phyloP scores from a whole-genome alignment of 2,113 vertebrate species.

The Leucosticte australis region DNA sequence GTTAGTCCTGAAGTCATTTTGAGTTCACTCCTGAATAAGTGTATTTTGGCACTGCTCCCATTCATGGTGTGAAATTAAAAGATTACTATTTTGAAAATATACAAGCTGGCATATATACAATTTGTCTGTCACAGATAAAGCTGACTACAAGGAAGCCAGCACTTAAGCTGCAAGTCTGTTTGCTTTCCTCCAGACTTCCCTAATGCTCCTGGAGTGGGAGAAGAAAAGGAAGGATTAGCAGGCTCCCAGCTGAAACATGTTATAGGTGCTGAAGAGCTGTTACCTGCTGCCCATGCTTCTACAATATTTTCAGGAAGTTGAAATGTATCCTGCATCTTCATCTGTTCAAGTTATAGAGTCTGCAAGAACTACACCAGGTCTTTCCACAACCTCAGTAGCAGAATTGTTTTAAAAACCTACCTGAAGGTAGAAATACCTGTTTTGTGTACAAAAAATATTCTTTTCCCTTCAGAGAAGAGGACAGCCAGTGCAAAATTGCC shows the following conservation, averaged over 20 bases:
- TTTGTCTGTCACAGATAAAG: background rate
- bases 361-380: background rate
- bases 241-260: background rate
- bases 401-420: background rate
- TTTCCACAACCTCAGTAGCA: background rate
- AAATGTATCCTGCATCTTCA: background rate
- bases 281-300: background rate
- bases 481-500: background rate
- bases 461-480: background rate
- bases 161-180: background rate
- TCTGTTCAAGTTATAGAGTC: background rate
- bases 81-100: slow-evolving; percentile 1
- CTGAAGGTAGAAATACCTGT: background rate
- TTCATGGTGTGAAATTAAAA: background rate
- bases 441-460: background rate
- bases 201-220: background rate
- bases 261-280: background rate
- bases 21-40: background rate
- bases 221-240: background rate
- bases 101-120: background rate
- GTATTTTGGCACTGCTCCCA: background rate
- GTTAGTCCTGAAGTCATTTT: background rate
- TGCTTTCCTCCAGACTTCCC: background rate
- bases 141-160: background rate
- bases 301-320: background rate